Evolutionary conservation across 2,888 invertebrate species (phyloP), one percentile per base, ranked within the genome.

Genomic region (Hesperia comma): DNA sequence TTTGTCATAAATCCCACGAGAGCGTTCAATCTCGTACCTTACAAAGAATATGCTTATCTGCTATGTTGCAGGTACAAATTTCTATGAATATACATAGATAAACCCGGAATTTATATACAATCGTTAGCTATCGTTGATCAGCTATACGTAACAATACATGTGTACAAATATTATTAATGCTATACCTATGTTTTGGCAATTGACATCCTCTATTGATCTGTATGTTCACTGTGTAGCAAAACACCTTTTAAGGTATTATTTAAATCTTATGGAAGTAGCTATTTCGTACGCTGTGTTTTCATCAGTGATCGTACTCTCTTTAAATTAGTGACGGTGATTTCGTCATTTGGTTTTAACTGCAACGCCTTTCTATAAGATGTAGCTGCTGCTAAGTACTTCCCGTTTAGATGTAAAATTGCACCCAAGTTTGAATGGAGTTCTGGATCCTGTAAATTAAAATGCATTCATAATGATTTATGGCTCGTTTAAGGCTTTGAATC

Each of bases 341-440:
- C 94, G 85, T 99, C 98, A 71, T 96, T 96, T 0, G 99, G 99
- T 81, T 97, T 96, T 67, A 99, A 92, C 79, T 95, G 94, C 67
- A 99, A 92, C 0, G 99, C 98, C 80, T 95, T 95, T 74, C 96
- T 94, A 87, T 99, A 99, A 69, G 97, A 96, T 15, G 94, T 93
- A 55, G 98, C 97, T 0, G 99, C 99, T 72, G 98, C 97, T 32
- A 94, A 93, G 77, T 97, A 96, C 86, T 98, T 98, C 26, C 98
- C 98, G 84, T 98, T 97, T 73, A 98, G 94, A 90, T 99, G 99
- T 68, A 98, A 93, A 82, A 99, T 99, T 68, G 99, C 99, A 26
- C 99, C 99, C 67, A 98, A 94, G 87, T 99, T 99, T 79, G 98
- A 98, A 88, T 98, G 98, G 68, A 97, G 97, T 74, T 97, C 95